Evolutionary conservation across 2,888 invertebrate genomes (phyloP), one percentile per base, ranked within the genome.

Genomic region (Megalurothrips usitatus): DNA sequence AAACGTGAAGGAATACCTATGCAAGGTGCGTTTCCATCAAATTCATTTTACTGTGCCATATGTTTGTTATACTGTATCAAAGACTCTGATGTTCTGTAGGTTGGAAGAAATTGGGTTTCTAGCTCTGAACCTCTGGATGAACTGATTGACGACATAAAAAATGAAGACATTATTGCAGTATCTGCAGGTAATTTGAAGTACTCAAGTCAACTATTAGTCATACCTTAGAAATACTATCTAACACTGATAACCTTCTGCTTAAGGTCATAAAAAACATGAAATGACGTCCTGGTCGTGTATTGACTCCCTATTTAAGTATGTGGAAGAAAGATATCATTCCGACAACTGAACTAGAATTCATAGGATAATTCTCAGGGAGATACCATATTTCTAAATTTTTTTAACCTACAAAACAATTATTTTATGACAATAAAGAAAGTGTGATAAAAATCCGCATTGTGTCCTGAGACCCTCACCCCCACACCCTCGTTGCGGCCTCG

Each of bases 221-320:
- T 3, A 26, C 8, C 23, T 10, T 23, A 4, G 10, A 6, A 43
- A 43, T 43, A 6, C 34, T 6, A 43, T 43, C 34, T 14, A 17
- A 58, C 8, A 58, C 58, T 17, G 17, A 58, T 58, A n/a, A n/a
- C n/a, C n/a, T 58, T 58, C 19, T 14, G 11, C 14, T 58, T 10
- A 6, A 75, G 68, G 68, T 75, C 68, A 75, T 26, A 75, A 23
- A 23, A 75, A 75, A 26, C 68, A 75, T 23, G 68, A 75, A 26
- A 75, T 75, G 68, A 75, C 68, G 10, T 75, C 68, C 12, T 75
- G 68, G 68, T 75, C 68, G 1, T 75, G 68, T 26, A 75, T 26
- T 9, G 68, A 75, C 12, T 75, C 68, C 12, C 68, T 75, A 10
- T 75, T 75, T 26, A 75, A 75, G 26, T 75, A 26, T 26, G 23